Conservation (phyloP, 2,888 invertebrate species). For the Drosophila ezoana region DNA sequence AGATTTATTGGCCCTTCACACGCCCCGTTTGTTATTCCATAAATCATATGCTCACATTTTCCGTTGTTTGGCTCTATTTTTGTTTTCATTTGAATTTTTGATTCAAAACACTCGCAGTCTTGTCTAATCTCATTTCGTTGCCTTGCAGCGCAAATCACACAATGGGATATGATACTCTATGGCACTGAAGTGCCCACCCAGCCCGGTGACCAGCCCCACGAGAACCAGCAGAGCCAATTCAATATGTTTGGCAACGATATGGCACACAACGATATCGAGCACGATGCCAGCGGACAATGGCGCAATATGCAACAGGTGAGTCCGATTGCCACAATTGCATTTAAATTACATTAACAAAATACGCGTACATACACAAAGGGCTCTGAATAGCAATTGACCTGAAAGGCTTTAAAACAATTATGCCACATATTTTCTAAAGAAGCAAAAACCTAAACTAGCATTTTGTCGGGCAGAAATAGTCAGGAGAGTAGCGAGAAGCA, state of each 20-base stretch:
- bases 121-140: conserved; percentile 32
- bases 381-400: too few relatives aligned
- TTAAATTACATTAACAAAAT: background rate
- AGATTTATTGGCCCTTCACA: conserved; percentile 64
- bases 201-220: conserved; percentile 84
- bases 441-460: background rate
- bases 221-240: conserved; percentile 70
- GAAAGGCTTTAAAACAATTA: too few relatives aligned
- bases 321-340: conserved; percentile 11
- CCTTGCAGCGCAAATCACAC: conserved; percentile 87
- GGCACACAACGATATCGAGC: conserved; percentile 87
- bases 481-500: background rate
- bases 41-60: conserved; percentile 54
- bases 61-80: conserved; percentile 35
- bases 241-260: conserved; percentile 85
- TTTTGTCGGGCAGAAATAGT: background rate
- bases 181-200: conserved; percentile 90
- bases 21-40: conserved; percentile 50
- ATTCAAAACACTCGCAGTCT: conserved; percentile 14
- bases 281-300: conserved; percentile 87
- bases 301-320: conserved; percentile 88
- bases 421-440: background rate
- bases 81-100: conserved; percentile 30
- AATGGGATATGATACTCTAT: conserved; percentile 93
- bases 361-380: too few relatives aligned